phyloP scores from a whole-genome alignment of 2,113 vertebrate genomes.

The Peromyscus californicus region DNA sequence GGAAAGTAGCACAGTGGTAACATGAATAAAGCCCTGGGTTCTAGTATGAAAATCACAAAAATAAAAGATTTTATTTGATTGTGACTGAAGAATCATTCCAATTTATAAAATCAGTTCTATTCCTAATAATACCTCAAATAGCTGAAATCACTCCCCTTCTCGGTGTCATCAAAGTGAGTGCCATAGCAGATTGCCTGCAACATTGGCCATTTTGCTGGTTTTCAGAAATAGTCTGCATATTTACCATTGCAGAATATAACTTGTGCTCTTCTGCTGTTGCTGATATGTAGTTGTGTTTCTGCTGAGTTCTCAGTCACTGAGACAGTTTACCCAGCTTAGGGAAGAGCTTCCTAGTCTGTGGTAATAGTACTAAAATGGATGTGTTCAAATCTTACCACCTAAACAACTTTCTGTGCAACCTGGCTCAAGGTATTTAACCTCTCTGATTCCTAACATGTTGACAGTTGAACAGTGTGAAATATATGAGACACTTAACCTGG shows the following conservation, averaged over 20 bases:
- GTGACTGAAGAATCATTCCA: background rate
- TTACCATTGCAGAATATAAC: background rate
- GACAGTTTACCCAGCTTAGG: background rate
- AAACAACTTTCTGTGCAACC: background rate
- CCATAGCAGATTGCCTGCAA: background rate
- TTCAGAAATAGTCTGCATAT: background rate
- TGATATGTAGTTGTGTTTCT: background rate
- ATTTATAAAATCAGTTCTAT: background rate
- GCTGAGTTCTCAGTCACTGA: background rate
- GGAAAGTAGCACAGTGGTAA: background rate
- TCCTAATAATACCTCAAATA: background rate
- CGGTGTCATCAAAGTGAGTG: background rate
- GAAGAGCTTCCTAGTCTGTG: background rate
- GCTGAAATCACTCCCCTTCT: background rate
- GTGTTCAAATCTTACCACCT: background rate
- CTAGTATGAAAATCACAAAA: background rate
- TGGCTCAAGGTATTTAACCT: slow-evolving; percentile 15
- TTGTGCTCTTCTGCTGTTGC: background rate
- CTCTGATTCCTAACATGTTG: background rate
- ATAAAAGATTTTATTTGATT: background rate
- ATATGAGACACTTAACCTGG: background rate
- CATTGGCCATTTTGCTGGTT: background rate
- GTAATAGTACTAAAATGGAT: background rate
- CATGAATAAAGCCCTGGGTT: background rate
- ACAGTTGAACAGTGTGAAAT: background rate